Conservation (phyloP, 2,797 vertebrate genomes). For the Artibeus lituratus region DNA sequence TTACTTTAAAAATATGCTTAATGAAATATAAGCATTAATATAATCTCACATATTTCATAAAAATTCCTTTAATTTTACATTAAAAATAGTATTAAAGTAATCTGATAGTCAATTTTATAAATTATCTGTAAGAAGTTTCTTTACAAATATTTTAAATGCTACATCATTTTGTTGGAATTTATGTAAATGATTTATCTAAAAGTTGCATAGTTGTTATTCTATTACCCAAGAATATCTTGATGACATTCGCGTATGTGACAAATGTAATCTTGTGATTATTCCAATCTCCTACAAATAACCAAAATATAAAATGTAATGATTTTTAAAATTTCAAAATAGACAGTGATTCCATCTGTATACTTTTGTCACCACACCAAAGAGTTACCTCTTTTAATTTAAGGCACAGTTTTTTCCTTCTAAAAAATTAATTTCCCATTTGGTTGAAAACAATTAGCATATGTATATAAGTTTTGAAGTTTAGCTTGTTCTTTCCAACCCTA, state of each 20-base stretch:
- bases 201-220: neutral
- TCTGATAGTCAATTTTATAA: neutral
- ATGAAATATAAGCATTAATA: neutral
- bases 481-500: neutral
- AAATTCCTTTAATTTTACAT: neutral
- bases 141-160: neutral
- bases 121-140: neutral
- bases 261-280: neutral
- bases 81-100: neutral
- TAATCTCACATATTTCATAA: neutral
- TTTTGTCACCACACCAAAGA: neutral
- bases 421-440: neutral
- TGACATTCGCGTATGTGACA: neutral
- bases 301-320: conserved; percentile 11
- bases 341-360: neutral
- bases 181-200: conserved; percentile 39
- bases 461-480: neutral
- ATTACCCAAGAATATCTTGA: neutral
- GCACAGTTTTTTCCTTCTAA: neutral
- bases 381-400: neutral
- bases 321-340: conserved; percentile 32
- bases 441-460: neutral
- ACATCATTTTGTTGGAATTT: conserved; percentile 3
- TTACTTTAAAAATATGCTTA: neutral
- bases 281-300: neutral